These are phyloP conservation scores for Lucinisca nassula DNA, from an alignment of 2,888 invertebrate species.

Conservation along the genomic window DNA sequence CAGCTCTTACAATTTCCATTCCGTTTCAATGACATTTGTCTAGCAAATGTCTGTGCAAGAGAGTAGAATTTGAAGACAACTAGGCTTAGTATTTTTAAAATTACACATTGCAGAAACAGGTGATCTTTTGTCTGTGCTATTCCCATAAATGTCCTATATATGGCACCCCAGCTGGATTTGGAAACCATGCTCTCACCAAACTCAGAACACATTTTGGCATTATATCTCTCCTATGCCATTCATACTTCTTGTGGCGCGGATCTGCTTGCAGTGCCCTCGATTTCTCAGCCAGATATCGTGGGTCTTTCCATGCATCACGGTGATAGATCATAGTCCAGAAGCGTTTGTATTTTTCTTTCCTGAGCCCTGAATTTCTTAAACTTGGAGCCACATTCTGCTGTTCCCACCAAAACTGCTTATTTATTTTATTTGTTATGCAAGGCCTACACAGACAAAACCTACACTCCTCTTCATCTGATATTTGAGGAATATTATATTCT, in stretches of 20 bases:
- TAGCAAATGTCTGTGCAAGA: background rate
- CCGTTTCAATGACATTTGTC: background rate
- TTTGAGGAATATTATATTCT: background rate
- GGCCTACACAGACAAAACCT: background rate
- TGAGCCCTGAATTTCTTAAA: background rate
- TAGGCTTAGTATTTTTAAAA: background rate
- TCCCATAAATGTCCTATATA: background rate
- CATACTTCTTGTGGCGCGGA: background rate
- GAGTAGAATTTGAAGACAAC: background rate
- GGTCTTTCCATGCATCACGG: background rate
- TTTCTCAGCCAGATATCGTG: background rate
- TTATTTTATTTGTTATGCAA: too few species aligned
- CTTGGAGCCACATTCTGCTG: background rate
- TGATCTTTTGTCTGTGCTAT: background rate
- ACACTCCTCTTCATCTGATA: background rate
- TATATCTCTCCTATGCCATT: constrained; percentile 8
- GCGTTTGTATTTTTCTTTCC: background rate
- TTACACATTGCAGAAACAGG: background rate
- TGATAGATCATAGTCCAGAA: background rate
- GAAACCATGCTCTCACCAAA: background rate
- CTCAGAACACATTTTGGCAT: background rate
- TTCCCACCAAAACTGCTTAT: too few species aligned
- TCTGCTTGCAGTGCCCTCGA: background rate
- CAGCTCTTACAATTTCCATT: background rate
- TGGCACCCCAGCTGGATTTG: background rate